Base-by-base conservation (phyloP, 2,888 invertebrate genomes). In the Pimpla rufipes region DNA sequence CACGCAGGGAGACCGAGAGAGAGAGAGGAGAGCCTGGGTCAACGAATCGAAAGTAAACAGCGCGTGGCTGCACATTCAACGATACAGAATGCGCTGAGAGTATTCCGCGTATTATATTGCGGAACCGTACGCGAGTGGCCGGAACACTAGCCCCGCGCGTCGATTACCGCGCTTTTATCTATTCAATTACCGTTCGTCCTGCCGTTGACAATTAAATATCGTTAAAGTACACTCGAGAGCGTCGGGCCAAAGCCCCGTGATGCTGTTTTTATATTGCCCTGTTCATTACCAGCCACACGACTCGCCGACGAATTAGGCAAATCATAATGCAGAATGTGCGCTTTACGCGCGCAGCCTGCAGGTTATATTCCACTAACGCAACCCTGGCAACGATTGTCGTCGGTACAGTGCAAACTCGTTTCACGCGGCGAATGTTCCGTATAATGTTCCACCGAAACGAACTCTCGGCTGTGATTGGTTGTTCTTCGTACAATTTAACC, bases 141-240 rank as follows among this genome's bases (percentile, higher is more conserved):
- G 77, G 84, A 84, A 81, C 74, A 84, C 80, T 68, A 59, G 78
- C 74, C 74, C 42, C 83, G 62, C 37, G 37, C 64, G 77, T 71
- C 80, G 79, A 83, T 84, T 87, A 87, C 80, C 82, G 79, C 83
- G 86, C 86, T 88, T 87, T 87, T 88, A 88, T 88, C 85, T 85
- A 87, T 87, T 87, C 86, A 85, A 87, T 88, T 87, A 88, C 80
- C 78, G 67, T 59, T 78, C 74, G 81, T 83, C 81, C 85, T 76
- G 85, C 77, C 76, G 67, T 80, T 83, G 84, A 84, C 87, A 87
- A 88, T 88, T 88, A 88, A 88, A 87, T 87, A 84, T 87, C 84
- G 84, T 83, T 87, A 76, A 88, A 87, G 76, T 81, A 84, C 84
- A 82, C 67, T 67, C 78, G 81, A 78, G 57, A 68, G 67, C 68